Evolutionary conservation across 92 coral and sea anemone genomes (phyloP).

Genomic region (Bergia sp.): DNA sequence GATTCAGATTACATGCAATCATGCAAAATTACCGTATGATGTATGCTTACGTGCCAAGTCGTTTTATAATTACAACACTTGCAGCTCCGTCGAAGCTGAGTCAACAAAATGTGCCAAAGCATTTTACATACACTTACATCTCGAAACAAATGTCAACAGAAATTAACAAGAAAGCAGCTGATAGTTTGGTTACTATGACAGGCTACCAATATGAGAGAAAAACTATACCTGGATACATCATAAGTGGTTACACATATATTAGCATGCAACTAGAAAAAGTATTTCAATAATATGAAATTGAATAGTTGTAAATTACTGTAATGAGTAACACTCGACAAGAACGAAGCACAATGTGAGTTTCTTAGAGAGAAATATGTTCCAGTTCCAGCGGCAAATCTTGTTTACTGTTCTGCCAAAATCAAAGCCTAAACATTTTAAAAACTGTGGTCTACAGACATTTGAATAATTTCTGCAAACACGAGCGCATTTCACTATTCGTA

Average conservation of each 20-base stretch:
- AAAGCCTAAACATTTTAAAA: not conserved
- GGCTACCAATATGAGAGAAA: not conserved
- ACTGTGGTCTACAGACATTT: not conserved
- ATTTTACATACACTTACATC: not conserved
- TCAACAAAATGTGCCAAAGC: not conserved
- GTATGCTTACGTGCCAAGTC: not conserved
- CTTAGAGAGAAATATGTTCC: not conserved
- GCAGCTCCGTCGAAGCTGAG: not conserved
- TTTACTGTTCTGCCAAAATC: not conserved
- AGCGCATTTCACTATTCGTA: not conserved
- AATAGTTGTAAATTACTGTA: too few species aligned
- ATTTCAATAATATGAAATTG: not conserved
- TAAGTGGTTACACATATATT: too few species aligned
- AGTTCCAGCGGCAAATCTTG: not conserved
- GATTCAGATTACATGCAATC: not conserved
- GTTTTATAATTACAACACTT: not conserved
- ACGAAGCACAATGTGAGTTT: not conserved
- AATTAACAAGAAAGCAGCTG: slow-evolving; percentile 6
- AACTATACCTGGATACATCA: not conserved
- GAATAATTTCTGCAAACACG: not conserved
- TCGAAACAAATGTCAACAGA: slow-evolving; percentile 15
- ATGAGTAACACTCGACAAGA: too few species aligned
- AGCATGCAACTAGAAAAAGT: not conserved
- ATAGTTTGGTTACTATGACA: not conserved
- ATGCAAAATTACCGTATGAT: too few species aligned